A percentile compares a stretch with the other conserved stretches of the same genome.
phyloP scores from a whole-genome alignment of 2,113 vertebrate genomes.

The Tringa solitaria region DNA sequence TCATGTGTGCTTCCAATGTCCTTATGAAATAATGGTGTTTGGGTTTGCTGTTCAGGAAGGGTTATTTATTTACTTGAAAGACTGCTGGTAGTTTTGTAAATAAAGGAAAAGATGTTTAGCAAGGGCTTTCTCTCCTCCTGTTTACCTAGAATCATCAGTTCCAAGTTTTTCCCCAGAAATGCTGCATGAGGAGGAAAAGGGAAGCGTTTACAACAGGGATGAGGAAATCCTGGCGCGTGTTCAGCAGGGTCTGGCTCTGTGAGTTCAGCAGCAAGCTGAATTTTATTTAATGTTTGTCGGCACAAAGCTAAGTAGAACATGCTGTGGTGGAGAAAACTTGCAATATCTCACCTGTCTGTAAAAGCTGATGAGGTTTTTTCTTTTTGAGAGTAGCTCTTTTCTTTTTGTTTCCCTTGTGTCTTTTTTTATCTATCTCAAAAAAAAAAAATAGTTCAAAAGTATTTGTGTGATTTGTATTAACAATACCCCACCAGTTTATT shows the following conservation, averaged over 20 bases:
- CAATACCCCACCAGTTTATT: not conserved
- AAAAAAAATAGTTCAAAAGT: not conserved
- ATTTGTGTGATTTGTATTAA: not conserved
- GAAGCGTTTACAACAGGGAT: not conserved
- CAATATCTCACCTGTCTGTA: not conserved
- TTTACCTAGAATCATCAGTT: not conserved
- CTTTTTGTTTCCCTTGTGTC: not conserved
- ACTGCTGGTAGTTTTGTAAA: not conserved
- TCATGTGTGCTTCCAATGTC: not conserved
- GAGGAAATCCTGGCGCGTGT: slow-evolving; percentile 61
- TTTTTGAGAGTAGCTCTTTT: not conserved
- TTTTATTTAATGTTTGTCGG: not conserved
- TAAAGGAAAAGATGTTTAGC: not conserved
- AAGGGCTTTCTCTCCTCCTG: not conserved
- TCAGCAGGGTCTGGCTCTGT: slow-evolving; percentile 52
- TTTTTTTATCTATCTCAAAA: too few species aligned
- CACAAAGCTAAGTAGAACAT: not conserved
- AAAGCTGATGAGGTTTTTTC: not conserved
- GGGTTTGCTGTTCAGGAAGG: not conserved
- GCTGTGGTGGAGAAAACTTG: not conserved
- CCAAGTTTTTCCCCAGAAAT: not conserved
- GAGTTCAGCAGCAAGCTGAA: slow-evolving; percentile 1
- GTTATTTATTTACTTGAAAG: not conserved
- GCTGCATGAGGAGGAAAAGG: slow-evolving; percentile 46
- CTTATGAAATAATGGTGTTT: not conserved